Evolutionary conservation across 2,888 invertebrate species (phyloP), one percentile per base, ranked within the genome.

Genomic region (Rutpela maculata): DNA sequence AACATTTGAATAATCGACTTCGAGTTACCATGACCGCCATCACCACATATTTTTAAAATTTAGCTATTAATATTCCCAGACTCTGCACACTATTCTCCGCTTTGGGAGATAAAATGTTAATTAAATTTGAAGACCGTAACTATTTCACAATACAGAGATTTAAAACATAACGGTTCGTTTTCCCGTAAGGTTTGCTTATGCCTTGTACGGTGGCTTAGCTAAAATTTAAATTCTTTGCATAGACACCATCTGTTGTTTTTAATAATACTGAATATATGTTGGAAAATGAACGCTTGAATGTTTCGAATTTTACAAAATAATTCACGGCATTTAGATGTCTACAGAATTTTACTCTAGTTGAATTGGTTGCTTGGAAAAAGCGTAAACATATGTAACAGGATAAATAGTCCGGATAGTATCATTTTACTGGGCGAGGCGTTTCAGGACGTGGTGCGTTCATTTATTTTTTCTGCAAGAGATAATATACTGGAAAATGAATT

Each of bases 1-100:
- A 66, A 43, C 38, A 19, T 38, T 19, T 56, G 67, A 56, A 67
- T 67, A 56, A 67, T 67, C 26, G 67, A 22, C 56, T 26, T 19
- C 1, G 7, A 43, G 15, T 56, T 66, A 50, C 66, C 66, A 50
- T 22, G 55, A 26, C 55, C 22, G 26, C 26, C 55, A 17, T 67
- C 55, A 55, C 26, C 18, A 50, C 59, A 12, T 55, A 67, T 50
- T 22, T 67, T 55, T 22, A 55, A 26, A 56, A 56, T 22, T 31
- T 56, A 12, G 7, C 12, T 19, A 15, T 22, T 66, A 1, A 17
- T 22, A 18, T 66, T 66, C 66, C 50, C 66, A 66, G 19, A 43
- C 22, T 22, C 50, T 19, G 11, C 43, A 15, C 63, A 7, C 59
- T 19, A 1, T 57, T 57, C 19, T 59, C 18, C 59, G 19, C 59